phyloP scores from a whole-genome alignment of 2,888 invertebrate genomes.

The Dinocampus coccinellae region DNA sequence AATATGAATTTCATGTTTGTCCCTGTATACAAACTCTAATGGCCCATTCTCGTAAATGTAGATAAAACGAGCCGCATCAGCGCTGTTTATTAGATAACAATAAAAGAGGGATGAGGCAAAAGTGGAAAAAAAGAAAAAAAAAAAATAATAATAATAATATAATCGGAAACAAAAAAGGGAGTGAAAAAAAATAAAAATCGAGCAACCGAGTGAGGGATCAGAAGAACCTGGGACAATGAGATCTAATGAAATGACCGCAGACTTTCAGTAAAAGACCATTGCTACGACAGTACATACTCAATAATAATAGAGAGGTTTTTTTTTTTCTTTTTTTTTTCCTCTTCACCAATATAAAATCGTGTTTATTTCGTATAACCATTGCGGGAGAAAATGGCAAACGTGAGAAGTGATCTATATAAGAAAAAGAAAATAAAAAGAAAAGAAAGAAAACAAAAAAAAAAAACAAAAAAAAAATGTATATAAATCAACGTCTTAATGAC shows the following conservation, averaged over 20 bases:
- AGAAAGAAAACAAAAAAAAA: too few relatives aligned
- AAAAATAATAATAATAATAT: neutral
- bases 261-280: neutral
- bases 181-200: too few relatives aligned
- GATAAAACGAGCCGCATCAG: slow-evolving; percentile 34
- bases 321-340: too few relatives aligned
- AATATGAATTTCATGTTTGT: slow-evolving; percentile 29
- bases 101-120: slow-evolving; percentile 6
- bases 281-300: neutral
- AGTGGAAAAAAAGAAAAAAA: neutral
- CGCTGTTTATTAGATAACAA: slow-evolving; percentile 35
- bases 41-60: slow-evolving; percentile 4
- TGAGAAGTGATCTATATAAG: neutral
- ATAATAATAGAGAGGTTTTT: slow-evolving; percentile 2
- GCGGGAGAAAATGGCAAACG: slow-evolving; percentile 13
- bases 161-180: neutral
- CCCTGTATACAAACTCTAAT: neutral
- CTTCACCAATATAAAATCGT: slow-evolving; percentile 16
- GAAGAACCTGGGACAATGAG: slow-evolving; percentile 6
- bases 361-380: slow-evolving; percentile 8
- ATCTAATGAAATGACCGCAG: slow-evolving; percentile 18
- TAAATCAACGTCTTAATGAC: too few relatives aligned
- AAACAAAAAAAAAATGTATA: too few relatives aligned
- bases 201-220: neutral
- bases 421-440: too few relatives aligned